Evolutionary conservation across 2,113 vertebrate genomes (phyloP).

Genomic region (Oreotragus oreotragus): DNA sequence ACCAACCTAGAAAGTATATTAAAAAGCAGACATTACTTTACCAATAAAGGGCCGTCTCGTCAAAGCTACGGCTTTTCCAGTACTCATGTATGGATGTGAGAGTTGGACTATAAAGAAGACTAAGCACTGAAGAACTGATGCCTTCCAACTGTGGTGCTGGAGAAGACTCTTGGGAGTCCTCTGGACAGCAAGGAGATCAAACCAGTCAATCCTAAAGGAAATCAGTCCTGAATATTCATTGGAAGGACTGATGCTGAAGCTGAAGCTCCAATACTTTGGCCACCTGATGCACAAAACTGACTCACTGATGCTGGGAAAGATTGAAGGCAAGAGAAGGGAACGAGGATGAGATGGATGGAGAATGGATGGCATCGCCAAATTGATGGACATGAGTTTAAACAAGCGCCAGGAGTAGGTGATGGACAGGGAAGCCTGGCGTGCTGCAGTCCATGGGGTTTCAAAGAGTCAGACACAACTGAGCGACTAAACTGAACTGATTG

Average conservation of each 20-base stretch:
- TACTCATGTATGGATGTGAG: background rate
- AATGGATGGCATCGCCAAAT: accelerated
- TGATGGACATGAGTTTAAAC: background rate
- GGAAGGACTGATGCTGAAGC: background rate
- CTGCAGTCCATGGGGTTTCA: background rate
- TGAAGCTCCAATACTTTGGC: background rate
- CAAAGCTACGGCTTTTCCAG: background rate
- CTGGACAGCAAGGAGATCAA: background rate
- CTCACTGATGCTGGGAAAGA: background rate
- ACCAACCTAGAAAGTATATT: background rate
- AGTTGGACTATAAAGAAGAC: background rate
- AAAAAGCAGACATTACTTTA: background rate
- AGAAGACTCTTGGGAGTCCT: background rate
- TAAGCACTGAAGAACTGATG: background rate
- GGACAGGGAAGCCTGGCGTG: background rate
- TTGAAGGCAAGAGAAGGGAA: background rate
- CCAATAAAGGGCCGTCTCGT: background rate
- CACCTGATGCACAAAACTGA: background rate
- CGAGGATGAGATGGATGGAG: background rate
- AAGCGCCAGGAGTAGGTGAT: background rate
- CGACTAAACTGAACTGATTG: background rate
- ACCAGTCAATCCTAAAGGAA: background rate
- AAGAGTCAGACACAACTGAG: background rate
- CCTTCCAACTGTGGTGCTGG: background rate
- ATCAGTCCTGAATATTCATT: background rate